Percentiles rank a stretch among this genome's conserved stretches.
Evolutionary conservation across 1,140 invertebrate species (phyloP).

Genomic region (Penaeus japonicus): DNA sequence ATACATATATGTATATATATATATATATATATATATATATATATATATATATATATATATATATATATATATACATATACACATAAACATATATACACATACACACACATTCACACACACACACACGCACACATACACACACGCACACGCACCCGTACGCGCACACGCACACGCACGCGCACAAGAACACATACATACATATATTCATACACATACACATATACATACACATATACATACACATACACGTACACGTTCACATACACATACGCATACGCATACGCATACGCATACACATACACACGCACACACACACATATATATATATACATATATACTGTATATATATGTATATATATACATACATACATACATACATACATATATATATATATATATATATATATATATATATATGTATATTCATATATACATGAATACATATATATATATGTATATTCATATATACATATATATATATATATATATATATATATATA

Average conservation of each 20-base stretch:
- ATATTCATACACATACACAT: background rate
- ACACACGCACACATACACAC: constrained; percentile 38
- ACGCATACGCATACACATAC: background rate
- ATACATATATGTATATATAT: constrained; percentile 14
- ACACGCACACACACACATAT: background rate
- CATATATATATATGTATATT: background rate
- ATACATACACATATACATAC: background rate
- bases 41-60: background rate
- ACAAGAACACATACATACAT: background rate
- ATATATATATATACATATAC: background rate
- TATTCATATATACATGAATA: background rate
- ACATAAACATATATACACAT: constrained; percentile 21
- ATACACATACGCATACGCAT: background rate
- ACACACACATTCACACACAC: constrained; percentile 23
- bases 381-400: background rate
- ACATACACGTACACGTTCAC: background rate
- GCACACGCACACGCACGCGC: constrained; percentile 19
- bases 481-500: background rate
- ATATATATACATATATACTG: background rate
- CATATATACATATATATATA: background rate
- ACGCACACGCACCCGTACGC: constrained; percentile 26
- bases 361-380: background rate
- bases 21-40: constrained; percentile 9
- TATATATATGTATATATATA: background rate
- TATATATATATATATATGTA: background rate